Conservation (phyloP, 1,140 invertebrate genomes). For the Bursaphelenchus mucronatus region DNA sequence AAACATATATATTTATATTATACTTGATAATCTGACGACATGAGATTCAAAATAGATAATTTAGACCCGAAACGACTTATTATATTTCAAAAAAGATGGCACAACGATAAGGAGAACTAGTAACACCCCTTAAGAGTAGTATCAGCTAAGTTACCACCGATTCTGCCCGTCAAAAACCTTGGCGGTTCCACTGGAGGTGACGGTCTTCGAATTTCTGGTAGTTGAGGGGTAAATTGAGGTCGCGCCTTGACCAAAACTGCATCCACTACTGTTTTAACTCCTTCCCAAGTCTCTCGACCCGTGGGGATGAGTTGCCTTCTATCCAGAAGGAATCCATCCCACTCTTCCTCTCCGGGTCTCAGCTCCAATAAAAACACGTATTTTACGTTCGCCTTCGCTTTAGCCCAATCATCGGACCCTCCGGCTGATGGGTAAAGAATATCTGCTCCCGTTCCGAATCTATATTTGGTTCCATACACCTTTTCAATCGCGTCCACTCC, state of each 20-base stretch:
- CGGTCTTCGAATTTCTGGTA: neutral
- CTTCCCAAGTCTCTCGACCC: conserved; percentile 72
- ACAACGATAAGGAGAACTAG: neutral
- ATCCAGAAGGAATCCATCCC: conserved; percentile 66
- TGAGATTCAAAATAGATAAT: neutral
- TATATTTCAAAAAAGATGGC: neutral
- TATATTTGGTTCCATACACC: conserved; percentile 56
- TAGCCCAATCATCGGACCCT: conserved; percentile 63
- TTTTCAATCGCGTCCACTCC: conserved; percentile 55
- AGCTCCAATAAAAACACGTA: conserved; percentile 63
- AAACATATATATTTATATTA: neutral
- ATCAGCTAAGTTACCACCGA: neutral
- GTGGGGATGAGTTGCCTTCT: conserved; percentile 69
- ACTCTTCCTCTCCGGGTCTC: conserved; percentile 61
- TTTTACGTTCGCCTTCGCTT: conserved; percentile 60
- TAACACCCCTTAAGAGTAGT: neutral
- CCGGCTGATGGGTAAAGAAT: conserved; percentile 62
- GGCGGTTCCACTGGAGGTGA: conserved; percentile 8
- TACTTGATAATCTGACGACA: neutral
- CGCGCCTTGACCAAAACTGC: conserved; percentile 39
- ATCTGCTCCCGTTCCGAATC: conserved; percentile 60
- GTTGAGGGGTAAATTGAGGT: neutral
- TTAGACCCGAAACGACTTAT: neutral
- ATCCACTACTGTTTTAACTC: conserved; percentile 62
- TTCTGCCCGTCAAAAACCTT: conserved; percentile 1